Conservation (phyloP, 2,888 invertebrate species). For the Watsonalla binaria region DNA sequence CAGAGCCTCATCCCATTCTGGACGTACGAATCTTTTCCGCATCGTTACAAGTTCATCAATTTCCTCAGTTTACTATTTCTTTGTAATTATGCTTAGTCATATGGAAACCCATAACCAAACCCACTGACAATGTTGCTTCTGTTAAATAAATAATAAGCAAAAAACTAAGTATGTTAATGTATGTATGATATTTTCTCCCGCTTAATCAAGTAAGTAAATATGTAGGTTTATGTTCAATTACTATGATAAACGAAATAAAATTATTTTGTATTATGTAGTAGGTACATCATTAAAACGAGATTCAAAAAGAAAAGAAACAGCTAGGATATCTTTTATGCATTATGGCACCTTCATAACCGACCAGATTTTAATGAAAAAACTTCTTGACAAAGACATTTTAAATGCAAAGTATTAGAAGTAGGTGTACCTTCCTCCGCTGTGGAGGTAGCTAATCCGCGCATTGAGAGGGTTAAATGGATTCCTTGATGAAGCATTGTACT, state of each 20-base stretch:
- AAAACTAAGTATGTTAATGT: no score
- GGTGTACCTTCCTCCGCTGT: constrained; percentile 10
- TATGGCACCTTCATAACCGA: constrained; percentile 39
- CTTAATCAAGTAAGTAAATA: no score
- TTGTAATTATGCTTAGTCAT: no score
- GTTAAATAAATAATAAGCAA: no score
- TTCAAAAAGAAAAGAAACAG: constrained; percentile 24
- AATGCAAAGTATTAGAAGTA: constrained; percentile 46
- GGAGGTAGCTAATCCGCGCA: constrained; percentile 18
- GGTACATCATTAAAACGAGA: constrained; percentile 1
- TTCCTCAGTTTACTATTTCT: no score
- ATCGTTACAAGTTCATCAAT: no score
- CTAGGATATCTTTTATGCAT: constrained; percentile 47
- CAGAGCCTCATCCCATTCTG: no score
- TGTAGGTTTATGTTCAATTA: no score
- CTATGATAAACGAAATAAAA: neutral
- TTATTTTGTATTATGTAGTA: constrained; percentile 8
- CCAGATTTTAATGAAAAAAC: constrained; percentile 58
- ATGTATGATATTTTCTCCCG: no score
- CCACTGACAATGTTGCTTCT: no score
- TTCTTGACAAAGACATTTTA: constrained; percentile 49
- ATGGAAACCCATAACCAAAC: no score
- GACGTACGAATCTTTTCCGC: no score
- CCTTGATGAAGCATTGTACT: neutral
- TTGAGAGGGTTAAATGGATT: neutral